Percentiles rank a stretch among this genome's conserved stretches.
phyloP scores from a whole-genome alignment of 2,113 vertebrate species.

The Copsychus sechellarum region DNA sequence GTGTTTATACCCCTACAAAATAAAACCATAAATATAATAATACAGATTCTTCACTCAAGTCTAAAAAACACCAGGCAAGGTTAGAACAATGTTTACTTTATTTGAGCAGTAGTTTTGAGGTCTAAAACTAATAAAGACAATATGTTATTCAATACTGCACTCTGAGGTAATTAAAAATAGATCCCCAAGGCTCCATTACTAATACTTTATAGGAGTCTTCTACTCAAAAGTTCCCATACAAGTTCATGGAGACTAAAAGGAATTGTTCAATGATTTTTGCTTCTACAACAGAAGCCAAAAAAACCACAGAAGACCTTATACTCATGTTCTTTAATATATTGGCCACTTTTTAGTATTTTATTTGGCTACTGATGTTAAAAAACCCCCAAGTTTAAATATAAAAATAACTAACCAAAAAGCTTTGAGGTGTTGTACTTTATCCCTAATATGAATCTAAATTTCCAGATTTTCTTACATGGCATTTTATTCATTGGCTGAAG shows the following conservation, averaged over 20 bases:
- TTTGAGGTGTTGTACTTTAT: not conserved
- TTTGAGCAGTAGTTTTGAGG: constrained; percentile 3
- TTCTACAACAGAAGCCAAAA: not conserved
- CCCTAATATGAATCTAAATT: not conserved
- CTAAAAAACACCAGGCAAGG: not conserved
- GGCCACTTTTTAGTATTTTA: not conserved
- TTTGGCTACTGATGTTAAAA: not conserved
- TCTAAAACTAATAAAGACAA: constrained; percentile 38
- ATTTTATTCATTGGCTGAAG: not conserved
- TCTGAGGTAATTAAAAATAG: constrained; percentile 48
- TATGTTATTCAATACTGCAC: constrained; percentile 13
- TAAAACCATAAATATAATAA: constrained; percentile 15
- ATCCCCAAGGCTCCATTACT: constrained; percentile 12
- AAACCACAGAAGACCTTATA: not conserved
- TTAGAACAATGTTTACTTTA: constrained; percentile 26
- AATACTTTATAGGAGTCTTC: not conserved
- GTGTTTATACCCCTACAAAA: constrained; percentile 12
- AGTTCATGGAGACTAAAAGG: not conserved
- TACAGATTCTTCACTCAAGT: not conserved
- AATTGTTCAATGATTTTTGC: not conserved
- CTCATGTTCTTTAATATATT: not conserved
- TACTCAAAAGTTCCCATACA: not conserved
- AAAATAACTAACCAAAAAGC: not conserved
- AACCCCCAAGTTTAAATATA: not conserved
- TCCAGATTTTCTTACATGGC: not conserved